Conservation (phyloP, 92 coral and sea anemone genomes). For the Montipora capitata region DNA sequence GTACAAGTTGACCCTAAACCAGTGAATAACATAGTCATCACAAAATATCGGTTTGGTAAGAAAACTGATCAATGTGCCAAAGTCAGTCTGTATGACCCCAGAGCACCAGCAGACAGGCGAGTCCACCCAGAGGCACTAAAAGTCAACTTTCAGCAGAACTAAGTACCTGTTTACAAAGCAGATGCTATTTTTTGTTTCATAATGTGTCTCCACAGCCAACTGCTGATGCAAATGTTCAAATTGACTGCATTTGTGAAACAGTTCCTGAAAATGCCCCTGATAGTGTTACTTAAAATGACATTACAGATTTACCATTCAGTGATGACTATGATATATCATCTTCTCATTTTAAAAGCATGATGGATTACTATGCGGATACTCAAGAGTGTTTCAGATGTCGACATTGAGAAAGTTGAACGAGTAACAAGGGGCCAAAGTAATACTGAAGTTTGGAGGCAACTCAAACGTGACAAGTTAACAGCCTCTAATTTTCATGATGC, state of each 20-base stretch:
- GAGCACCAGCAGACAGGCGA: too few species aligned
- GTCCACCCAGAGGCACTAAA: constrained; percentile 20
- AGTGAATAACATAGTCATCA: constrained; percentile 41
- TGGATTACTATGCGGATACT: not conserved
- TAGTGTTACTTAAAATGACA: too few species aligned
- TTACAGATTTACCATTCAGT: too few species aligned
- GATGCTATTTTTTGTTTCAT: constrained; percentile 34
- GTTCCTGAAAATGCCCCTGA: too few species aligned
- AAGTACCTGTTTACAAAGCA: constrained; percentile 28
- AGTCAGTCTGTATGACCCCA: too few species aligned
- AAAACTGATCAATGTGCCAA: constrained; percentile 10
- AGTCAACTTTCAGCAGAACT: constrained; percentile 30
- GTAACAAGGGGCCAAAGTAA: too few species aligned
- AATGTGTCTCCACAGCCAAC: not conserved
- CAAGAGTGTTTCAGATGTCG: not conserved
- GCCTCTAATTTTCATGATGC: too few species aligned
- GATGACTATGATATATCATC: not conserved
- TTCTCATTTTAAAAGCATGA: not conserved
- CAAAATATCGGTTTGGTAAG: constrained; percentile 59
- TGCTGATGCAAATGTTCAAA: not conserved
- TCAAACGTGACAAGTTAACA: too few species aligned
- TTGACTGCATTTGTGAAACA: too few species aligned
- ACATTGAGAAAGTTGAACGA: too few species aligned
- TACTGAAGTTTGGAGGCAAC: too few species aligned
- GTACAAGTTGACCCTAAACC: constrained; percentile 31